These are phyloP conservation scores for Iguana delicatissima DNA, from an alignment of 2,797 vertebrate species.

Conservation along the genomic window DNA sequence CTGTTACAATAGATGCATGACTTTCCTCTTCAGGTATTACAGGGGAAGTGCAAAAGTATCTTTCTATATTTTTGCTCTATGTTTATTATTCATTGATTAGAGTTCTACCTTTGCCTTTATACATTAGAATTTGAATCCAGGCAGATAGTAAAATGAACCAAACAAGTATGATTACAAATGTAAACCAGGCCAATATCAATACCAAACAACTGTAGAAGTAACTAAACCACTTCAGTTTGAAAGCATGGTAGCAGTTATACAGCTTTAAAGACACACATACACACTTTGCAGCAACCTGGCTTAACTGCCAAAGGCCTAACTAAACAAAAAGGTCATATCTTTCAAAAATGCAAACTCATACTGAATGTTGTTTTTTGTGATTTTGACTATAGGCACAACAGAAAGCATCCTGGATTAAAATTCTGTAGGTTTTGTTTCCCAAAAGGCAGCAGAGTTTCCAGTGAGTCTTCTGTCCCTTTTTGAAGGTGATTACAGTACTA, in stretches of 20 bases:
- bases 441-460: neutral
- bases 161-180: too few species aligned
- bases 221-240: neutral
- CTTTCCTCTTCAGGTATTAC: neutral
- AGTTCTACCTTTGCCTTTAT: neutral
- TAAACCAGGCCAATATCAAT: too few species aligned
- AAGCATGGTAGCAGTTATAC: neutral
- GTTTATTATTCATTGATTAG: neutral
- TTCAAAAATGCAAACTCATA: neutral
- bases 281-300: too few species aligned
- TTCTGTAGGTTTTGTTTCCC: neutral
- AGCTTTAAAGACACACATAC: neutral
- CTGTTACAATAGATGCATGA: neutral
- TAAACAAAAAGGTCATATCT: too few species aligned
- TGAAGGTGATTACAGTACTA: neutral
- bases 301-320: too few species aligned
- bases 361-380: neutral
- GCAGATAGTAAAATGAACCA: too few species aligned
- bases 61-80: neutral
- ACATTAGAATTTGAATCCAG: too few species aligned
- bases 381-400: neutral
- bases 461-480: neutral
- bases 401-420: neutral
- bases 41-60: neutral
- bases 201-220: neutral